Evolutionary conservation across 2,888 invertebrate species (phyloP).

Genomic region (Melolontha melolontha): DNA sequence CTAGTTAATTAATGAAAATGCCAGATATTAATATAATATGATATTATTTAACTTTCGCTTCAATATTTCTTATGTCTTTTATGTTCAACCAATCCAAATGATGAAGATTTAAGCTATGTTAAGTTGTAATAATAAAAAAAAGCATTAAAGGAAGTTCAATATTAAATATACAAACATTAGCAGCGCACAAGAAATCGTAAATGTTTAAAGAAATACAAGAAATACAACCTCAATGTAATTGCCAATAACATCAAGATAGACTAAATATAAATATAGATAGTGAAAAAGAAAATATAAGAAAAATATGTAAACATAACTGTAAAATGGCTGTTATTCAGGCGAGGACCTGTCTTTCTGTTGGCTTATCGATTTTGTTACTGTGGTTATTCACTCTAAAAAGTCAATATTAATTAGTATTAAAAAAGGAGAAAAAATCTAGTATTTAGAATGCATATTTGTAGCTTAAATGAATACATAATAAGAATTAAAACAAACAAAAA

Average conservation of each 20-base stretch:
- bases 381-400: slow-evolving; percentile 62
- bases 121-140: no score
- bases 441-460: slow-evolving; percentile 57
- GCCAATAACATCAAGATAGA: slow-evolving; percentile 7
- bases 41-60: no score
- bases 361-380: slow-evolving; percentile 54
- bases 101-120: not conserved
- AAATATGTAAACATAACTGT: slow-evolving; percentile 55
- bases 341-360: slow-evolving; percentile 52
- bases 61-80: no score
- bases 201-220: not conserved
- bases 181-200: not conserved
- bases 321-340: slow-evolving; percentile 60
- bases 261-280: slow-evolving; percentile 34
- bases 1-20: no score
- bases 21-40: no score
- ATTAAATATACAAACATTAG: slow-evolving; percentile 23
- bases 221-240: slow-evolving; percentile 10
- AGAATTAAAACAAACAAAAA: slow-evolving; percentile 4
- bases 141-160: not conserved
- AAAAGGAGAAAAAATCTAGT: slow-evolving; percentile 48
- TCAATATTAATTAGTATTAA: slow-evolving; percentile 63
- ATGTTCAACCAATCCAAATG: no score
- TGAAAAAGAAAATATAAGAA: slow-evolving; percentile 34
- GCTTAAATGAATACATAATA: slow-evolving; percentile 54